Percentiles rank a stretch among this genome's conserved stretches.
Conservation (phyloP, 2,797 vertebrate genomes). For the Arctocebus calabarensis region DNA sequence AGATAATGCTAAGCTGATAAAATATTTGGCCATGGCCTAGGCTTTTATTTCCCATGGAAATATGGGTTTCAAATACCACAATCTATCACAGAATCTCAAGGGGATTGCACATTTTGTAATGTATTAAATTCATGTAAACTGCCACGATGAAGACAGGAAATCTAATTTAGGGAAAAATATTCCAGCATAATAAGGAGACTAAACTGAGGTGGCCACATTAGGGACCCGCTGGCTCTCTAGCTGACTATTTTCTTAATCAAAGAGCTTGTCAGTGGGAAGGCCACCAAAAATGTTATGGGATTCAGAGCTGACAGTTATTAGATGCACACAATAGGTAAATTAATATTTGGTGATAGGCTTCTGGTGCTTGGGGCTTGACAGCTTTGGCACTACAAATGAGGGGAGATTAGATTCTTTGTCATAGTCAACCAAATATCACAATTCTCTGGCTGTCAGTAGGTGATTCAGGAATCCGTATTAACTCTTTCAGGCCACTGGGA, state of each 20-base stretch:
- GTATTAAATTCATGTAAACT: constrained; percentile 85
- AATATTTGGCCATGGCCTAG: constrained; percentile 77
- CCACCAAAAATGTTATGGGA: constrained; percentile 65
- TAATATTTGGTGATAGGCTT: constrained; percentile 79
- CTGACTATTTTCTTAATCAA: constrained; percentile 74
- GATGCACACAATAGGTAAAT: constrained; percentile 77
- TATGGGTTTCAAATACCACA: constrained; percentile 69
- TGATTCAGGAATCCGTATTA: constrained; percentile 44
- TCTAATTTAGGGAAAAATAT: constrained; percentile 82
- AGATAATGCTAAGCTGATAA: constrained; percentile 83
- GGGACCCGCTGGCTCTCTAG: constrained; percentile 61
- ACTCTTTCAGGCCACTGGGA: constrained; percentile 56
- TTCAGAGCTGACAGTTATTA: constrained; percentile 75
- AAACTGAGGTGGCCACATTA: constrained; percentile 73
- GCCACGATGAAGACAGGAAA: constrained; percentile 82
- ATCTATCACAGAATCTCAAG: constrained; percentile 81
- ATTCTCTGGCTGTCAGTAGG: constrained; percentile 50
- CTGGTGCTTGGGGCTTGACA: constrained; percentile 70
- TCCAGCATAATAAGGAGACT: constrained; percentile 75
- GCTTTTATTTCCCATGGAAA: constrained; percentile 79
- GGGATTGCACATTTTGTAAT: constrained; percentile 73
- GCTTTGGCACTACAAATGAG: constrained; percentile 74
- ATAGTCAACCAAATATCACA: constrained; percentile 72
- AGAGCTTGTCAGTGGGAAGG: constrained; percentile 71
- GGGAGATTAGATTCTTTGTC: constrained; percentile 68